Evolutionary conservation across 2,113 vertebrate species (phyloP).

Genomic region (Capreolus pygargus): DNA sequence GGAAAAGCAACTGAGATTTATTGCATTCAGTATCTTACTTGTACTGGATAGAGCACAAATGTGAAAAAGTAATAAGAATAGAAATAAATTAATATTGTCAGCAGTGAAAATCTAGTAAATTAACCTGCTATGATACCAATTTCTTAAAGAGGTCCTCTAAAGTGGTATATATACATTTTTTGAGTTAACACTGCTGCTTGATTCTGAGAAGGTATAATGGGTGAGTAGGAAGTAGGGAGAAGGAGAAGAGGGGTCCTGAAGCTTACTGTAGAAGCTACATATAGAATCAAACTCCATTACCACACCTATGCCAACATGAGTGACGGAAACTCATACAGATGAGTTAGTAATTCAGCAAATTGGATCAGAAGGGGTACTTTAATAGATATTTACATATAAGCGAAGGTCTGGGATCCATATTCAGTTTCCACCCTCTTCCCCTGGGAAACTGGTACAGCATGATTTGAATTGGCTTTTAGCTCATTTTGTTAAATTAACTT

Average conservation of each 20-base stretch:
- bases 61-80: background rate
- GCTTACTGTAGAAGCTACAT: background rate
- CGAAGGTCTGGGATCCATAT: background rate
- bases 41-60: background rate
- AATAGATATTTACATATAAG: background rate
- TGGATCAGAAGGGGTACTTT: background rate
- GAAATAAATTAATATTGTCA: background rate
- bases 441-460: background rate
- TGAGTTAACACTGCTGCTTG: background rate
- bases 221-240: background rate
- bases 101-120: background rate
- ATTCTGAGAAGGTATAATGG: background rate
- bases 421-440: background rate
- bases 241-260: background rate
- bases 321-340: background rate
- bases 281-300: background rate
- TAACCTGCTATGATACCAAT: background rate
- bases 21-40: background rate
- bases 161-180: background rate
- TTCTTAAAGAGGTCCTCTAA: background rate
- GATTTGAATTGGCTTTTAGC: background rate
- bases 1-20: background rate
- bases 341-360: conserved; percentile 16
- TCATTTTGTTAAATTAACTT: background rate
- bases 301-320: background rate